Conservation (phyloP, 2,113 vertebrate genomes). For the Rhineura floridana region DNA sequence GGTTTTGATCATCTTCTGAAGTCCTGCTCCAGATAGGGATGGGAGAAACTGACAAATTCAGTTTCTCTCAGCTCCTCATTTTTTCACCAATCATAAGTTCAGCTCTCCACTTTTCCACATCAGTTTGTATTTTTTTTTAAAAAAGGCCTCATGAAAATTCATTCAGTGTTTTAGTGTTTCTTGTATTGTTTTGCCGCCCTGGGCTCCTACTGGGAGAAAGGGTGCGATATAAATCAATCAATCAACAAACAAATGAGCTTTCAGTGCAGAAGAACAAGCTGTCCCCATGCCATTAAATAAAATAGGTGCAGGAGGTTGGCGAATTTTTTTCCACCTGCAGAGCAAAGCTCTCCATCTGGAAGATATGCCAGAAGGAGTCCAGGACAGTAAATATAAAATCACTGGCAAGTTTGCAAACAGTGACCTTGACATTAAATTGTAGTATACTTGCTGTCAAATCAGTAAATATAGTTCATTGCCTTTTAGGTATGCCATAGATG, state of each 20-base stretch:
- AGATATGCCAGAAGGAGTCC: not conserved
- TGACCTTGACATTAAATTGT: slow-evolving; percentile 66
- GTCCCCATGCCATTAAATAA: slow-evolving; percentile 41
- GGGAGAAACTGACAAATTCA: no score
- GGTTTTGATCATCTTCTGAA: no score
- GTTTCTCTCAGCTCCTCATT: no score
- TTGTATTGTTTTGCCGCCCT: no score
- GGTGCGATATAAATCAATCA: no score
- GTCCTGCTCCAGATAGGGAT: no score
- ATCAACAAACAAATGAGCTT: slow-evolving; percentile 35
- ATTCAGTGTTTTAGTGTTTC: no score
- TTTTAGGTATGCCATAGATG: slow-evolving; percentile 52
- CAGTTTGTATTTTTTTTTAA: no score
- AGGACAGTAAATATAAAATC: not conserved
- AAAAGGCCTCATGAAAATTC: no score
- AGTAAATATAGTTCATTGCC: slow-evolving; percentile 40
- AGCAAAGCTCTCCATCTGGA: slow-evolving; percentile 59
- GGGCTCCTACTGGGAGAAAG: no score
- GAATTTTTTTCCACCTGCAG: slow-evolving; percentile 70
- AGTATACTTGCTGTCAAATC: slow-evolving; percentile 46
- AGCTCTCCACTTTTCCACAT: no score
- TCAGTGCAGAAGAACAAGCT: slow-evolving; percentile 43
- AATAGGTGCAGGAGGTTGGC: slow-evolving; percentile 1
- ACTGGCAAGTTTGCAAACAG: slow-evolving; percentile 72
- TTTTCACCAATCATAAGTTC: no score